Evolutionary conservation across 2,113 vertebrate species (phyloP), one percentile per base, ranked within the genome.

Genomic region (Tylochromis polylepis): DNA sequence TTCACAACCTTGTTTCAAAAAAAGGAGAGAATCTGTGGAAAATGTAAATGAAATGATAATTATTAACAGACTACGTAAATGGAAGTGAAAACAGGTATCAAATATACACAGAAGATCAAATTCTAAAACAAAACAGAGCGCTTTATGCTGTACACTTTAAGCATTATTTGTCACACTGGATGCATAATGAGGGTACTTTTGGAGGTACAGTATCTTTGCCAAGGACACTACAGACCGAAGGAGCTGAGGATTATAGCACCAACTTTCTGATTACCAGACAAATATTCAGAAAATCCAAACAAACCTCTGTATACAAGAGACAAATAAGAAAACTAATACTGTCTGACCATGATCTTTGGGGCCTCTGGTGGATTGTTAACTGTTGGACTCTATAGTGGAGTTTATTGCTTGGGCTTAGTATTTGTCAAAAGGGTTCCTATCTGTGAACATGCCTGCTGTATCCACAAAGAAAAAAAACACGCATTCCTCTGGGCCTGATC

Each of bases 141-240:
- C 38, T 72, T 46, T 27, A 67, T 16, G 36, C 36, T 46, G n/a
- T 1, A 9, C 38, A 72, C 14, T 46, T 72, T 46, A 1, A 43
- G 22, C 38, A 46, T 46, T 16, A 43, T 72, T 24, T 72, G 22
- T 72, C 67, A 72, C 67, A 46, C 67, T 11, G 41, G 22, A 18
- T 27, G 24, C 22, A 72, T 18, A 3, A 43, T 16, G 41, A 65
- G 67, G 67, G 1, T 11, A 27, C 12, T 46, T 46, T 46, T 2
- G 12, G 16, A 18, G 49, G 3, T 16, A 18, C 24, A 49, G 41
- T 12, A 0, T 31, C 0, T 31, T 14, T 27, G 24, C 6, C 24
- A 55, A 55, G 49, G 49, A 53, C 49, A 20, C 49, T 53, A 20
- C 0, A 53, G 49, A 20, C 18, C 9, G 7, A 18, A 53, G 6